phyloP scores from a whole-genome alignment of 2,888 invertebrate species.

The Apotomis betuletana region DNA sequence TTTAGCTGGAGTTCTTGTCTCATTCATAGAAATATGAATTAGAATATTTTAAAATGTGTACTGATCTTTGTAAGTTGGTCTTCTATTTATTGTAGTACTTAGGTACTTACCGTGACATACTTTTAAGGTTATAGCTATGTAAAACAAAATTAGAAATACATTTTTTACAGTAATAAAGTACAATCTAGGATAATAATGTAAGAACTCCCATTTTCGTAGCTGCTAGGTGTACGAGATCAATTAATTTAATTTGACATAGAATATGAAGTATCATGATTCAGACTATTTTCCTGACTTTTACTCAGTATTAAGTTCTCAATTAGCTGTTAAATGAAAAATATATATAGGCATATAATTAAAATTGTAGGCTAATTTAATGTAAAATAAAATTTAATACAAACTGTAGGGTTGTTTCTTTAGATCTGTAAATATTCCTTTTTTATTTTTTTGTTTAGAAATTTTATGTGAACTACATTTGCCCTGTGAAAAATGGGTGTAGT shows the following conservation, averaged over 20 bases:
- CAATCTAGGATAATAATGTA: slow-evolving; percentile 77
- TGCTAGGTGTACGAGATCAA: slow-evolving; percentile 67
- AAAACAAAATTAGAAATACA: slow-evolving; percentile 65
- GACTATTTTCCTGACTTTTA: slow-evolving; percentile 66
- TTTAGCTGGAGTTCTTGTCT: slow-evolving; percentile 73
- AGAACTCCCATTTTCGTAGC: slow-evolving; percentile 66
- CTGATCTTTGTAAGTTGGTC: slow-evolving; percentile 78
- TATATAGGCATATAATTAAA: slow-evolving; percentile 67
- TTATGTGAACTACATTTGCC: slow-evolving; percentile 2
- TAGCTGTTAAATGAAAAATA: slow-evolving; percentile 65
- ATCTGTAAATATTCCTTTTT: slow-evolving; percentile 74
- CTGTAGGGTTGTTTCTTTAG: slow-evolving; percentile 81
- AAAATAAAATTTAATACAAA: slow-evolving; percentile 77
- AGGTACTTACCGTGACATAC: slow-evolving; percentile 79
- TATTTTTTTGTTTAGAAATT: slow-evolving; percentile 46
- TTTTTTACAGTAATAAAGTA: slow-evolving; percentile 75
- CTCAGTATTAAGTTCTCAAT: slow-evolving; percentile 82
- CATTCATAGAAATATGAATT: slow-evolving; percentile 70
- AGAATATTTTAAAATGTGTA: slow-evolving; percentile 74
- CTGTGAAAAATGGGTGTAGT: slow-evolving; percentile 8
- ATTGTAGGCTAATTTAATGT: slow-evolving; percentile 71
- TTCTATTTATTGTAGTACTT: slow-evolving; percentile 83
- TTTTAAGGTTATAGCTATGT: slow-evolving; percentile 76
- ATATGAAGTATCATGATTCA: slow-evolving; percentile 63
- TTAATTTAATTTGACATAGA: slow-evolving; percentile 63